Percentiles rank a stretch among this genome's conserved stretches.
Evolutionary conservation across 92 coral and sea anemone genomes (phyloP).

Genomic region (Scolanthus callimorphus): DNA sequence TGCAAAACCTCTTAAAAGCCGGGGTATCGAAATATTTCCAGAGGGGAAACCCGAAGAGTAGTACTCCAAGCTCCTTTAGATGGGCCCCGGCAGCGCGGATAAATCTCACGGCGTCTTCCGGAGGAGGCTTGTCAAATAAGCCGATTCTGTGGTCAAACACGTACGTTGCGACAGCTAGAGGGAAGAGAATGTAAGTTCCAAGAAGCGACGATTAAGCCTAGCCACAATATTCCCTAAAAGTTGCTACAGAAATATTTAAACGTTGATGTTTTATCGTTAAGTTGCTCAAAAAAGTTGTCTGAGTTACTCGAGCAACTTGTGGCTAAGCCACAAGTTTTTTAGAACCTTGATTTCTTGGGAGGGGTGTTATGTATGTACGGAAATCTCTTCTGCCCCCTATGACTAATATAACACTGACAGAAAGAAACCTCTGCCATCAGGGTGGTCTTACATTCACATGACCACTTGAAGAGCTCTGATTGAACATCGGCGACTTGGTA

Average conservation of each 20-base stretch:
- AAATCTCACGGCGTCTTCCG: slow-evolving; percentile 10
- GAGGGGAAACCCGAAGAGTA: slow-evolving; percentile 23
- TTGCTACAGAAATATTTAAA: background rate
- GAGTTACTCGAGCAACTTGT: too few species aligned
- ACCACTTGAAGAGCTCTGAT: slow-evolving; percentile 30
- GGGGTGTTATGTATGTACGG: too few species aligned
- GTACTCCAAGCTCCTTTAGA: slow-evolving; percentile 11
- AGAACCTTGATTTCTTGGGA: too few species aligned
- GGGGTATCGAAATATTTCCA: slow-evolving; percentile 18
- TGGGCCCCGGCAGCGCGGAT: slow-evolving; percentile 17
- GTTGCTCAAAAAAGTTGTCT: too few species aligned
- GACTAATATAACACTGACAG: too few species aligned
- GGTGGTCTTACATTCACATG: slow-evolving; percentile 49
- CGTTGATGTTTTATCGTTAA: background rate
- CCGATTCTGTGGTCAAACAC: slow-evolving; percentile 27
- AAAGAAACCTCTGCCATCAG: too few species aligned
- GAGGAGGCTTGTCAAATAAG: slow-evolving; percentile 20
- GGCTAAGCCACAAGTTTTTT: too few species aligned
- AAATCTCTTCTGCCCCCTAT: too few species aligned
- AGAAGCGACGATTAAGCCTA: too few species aligned
- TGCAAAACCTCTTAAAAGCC: too few species aligned
- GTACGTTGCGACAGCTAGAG: slow-evolving; percentile 21
- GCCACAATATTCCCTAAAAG: too few species aligned
- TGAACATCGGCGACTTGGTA: slow-evolving; percentile 36
- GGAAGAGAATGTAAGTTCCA: background rate